Conservation (phyloP, 2,797 vertebrate species). For the Pterois miles region DNA sequence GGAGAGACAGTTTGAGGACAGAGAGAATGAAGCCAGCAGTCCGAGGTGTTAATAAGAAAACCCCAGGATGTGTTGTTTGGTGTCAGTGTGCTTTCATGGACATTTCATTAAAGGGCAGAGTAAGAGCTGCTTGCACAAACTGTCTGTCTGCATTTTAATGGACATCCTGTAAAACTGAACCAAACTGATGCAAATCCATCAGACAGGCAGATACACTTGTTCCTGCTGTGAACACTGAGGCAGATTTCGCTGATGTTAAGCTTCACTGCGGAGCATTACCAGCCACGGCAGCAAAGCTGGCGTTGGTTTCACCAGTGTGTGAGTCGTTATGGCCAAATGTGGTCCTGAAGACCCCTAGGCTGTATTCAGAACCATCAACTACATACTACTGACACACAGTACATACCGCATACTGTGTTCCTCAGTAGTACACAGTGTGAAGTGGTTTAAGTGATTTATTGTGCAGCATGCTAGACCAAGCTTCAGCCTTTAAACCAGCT, state of each 20-base stretch:
- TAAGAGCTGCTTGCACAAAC: not conserved
- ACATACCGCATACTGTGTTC: too few relatives aligned
- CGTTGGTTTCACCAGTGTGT: not conserved
- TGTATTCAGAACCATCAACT: too few relatives aligned
- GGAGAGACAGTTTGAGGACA: not conserved
- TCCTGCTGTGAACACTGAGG: not conserved
- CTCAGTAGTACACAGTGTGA: too few relatives aligned
- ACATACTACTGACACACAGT: too few relatives aligned
- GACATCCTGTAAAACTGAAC: not conserved
- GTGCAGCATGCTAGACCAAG: too few relatives aligned
- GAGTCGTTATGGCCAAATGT: not conserved
- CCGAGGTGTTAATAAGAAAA: constrained; percentile 10
- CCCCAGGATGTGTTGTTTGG: not conserved
- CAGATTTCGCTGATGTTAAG: not conserved
- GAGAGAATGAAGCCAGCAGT: constrained; percentile 8
- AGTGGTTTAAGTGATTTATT: too few relatives aligned
- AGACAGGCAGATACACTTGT: not conserved
- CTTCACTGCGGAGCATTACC: not conserved
- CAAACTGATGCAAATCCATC: not conserved
- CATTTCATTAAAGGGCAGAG: not conserved
- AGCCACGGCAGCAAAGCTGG: not conserved
- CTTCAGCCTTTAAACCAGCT: too few relatives aligned
- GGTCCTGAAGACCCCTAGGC: not conserved
- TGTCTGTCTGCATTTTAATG: not conserved
- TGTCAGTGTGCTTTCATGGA: not conserved